These are phyloP conservation scores for Coenonympha glycerion DNA, from an alignment of 2,888 invertebrate species.

Conservation along the genomic window DNA sequence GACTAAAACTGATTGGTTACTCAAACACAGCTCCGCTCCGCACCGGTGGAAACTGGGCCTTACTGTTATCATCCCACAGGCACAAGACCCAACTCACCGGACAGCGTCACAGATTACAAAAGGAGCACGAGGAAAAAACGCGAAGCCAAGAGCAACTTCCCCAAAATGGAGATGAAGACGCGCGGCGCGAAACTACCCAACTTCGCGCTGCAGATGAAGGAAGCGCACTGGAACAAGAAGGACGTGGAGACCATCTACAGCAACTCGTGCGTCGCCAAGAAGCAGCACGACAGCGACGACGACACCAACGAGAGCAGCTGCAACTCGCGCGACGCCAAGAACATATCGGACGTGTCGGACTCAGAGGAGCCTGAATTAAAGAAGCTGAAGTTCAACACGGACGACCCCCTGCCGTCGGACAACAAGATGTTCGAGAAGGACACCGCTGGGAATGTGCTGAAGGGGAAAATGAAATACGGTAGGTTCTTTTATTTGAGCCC, in stretches of 20 bases:
- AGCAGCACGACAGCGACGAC: constrained; percentile 57
- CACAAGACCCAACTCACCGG: constrained; percentile 62
- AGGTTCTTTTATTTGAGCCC: too few relatives aligned
- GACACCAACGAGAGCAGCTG: constrained; percentile 63
- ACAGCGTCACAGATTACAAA: constrained; percentile 44
- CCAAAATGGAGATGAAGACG: constrained; percentile 71
- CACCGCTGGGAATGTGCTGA: constrained; percentile 55
- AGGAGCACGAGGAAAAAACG: constrained; percentile 44
- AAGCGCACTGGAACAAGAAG: constrained; percentile 70
- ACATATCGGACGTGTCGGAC: constrained; percentile 69
- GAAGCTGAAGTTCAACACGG: constrained; percentile 62
- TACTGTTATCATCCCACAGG: too few relatives aligned
- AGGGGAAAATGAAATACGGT: constrained; percentile 65
- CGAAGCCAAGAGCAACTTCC: constrained; percentile 44
- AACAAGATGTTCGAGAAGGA: constrained; percentile 65
- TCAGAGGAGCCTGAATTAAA: constrained; percentile 69
- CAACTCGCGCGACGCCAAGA: constrained; percentile 62
- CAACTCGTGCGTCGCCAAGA: constrained; percentile 51
- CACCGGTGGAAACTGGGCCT: too few relatives aligned
- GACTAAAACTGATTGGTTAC: too few relatives aligned
- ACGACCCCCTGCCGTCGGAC: constrained; percentile 63
- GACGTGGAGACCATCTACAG: constrained; percentile 65
- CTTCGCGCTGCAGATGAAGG: constrained; percentile 73
- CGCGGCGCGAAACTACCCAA: constrained; percentile 79
- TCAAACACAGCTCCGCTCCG: too few relatives aligned